Evolutionary conservation across 2,113 vertebrate genomes (phyloP).

Genomic region (Brienomyrus longianalis): DNA sequence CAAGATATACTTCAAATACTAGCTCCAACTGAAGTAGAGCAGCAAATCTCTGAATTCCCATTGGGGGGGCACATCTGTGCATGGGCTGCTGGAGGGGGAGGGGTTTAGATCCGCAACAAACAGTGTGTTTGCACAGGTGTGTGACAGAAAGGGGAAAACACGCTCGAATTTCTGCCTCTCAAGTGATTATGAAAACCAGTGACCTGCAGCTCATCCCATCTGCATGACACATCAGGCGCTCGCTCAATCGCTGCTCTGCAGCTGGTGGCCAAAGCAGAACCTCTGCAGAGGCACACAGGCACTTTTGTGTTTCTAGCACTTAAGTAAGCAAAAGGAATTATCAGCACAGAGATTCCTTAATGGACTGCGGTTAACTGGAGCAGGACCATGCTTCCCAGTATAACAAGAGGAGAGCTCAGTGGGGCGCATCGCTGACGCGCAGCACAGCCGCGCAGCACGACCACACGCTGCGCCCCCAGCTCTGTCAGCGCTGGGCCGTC

Average conservation of each 20-base stretch:
- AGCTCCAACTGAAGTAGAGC: background rate
- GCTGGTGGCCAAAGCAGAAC: background rate
- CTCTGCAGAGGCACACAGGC: background rate
- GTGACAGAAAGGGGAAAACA: background rate
- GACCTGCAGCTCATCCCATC: conserved; percentile 1
- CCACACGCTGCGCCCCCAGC: background rate
- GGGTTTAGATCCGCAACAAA: background rate
- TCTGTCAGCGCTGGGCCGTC: background rate
- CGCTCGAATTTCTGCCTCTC: conserved; percentile 25
- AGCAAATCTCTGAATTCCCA: background rate
- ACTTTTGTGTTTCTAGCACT: background rate
- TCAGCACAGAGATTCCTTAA: background rate
- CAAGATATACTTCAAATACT: background rate
- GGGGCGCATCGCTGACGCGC: background rate
- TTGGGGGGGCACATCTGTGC: background rate
- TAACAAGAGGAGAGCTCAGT: background rate
- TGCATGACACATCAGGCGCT: background rate
- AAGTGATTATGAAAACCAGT: background rate
- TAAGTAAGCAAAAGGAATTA: background rate
- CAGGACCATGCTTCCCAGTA: background rate
- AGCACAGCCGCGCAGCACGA: background rate
- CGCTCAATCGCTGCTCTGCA: background rate
- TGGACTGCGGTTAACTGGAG: background rate
- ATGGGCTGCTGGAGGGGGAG: background rate
- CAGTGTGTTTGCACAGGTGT: conserved; percentile 6